Conservation (phyloP, 2,113 vertebrate species). For the Oenanthe melanoleuca region DNA sequence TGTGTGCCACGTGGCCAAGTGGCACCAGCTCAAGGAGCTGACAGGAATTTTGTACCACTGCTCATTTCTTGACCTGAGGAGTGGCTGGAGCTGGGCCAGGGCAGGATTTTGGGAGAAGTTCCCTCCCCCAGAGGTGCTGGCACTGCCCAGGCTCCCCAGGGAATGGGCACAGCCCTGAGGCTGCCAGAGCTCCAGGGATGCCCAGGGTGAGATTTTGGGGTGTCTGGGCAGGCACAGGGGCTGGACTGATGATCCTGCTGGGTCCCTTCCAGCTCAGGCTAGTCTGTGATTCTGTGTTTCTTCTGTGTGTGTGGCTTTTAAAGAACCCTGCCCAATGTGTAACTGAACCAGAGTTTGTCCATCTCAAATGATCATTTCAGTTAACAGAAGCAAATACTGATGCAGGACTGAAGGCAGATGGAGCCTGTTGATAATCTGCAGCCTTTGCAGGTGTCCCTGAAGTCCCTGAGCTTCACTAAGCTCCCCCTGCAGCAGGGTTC, state of each 20-base stretch:
- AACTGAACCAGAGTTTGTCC: not conserved
- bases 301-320: not conserved
- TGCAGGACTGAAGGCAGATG: not conserved
- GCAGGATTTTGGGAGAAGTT: not conserved
- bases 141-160: not conserved
- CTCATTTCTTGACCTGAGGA: not conserved
- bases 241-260: not conserved
- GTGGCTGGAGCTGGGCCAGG: not conserved
- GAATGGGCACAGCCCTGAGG: not conserved
- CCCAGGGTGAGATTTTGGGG: rapidly evolving
- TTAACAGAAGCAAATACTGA: not conserved
- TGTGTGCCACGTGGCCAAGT: not conserved
- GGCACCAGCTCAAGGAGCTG: not conserved
- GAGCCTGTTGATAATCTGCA: not conserved
- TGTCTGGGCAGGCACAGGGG: rapidly evolving
- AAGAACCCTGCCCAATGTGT: not conserved
- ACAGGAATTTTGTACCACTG: not conserved
- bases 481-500: not conserved
- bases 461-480: not conserved
- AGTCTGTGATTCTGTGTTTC: not conserved
- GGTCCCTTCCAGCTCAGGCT: not conserved
- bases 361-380: not conserved
- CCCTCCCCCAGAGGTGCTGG: not conserved
- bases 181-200: not conserved
- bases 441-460: not conserved